These are phyloP conservation scores for Aix galericulata DNA, from an alignment of 2,113 vertebrate species.

Conservation along the genomic window DNA sequence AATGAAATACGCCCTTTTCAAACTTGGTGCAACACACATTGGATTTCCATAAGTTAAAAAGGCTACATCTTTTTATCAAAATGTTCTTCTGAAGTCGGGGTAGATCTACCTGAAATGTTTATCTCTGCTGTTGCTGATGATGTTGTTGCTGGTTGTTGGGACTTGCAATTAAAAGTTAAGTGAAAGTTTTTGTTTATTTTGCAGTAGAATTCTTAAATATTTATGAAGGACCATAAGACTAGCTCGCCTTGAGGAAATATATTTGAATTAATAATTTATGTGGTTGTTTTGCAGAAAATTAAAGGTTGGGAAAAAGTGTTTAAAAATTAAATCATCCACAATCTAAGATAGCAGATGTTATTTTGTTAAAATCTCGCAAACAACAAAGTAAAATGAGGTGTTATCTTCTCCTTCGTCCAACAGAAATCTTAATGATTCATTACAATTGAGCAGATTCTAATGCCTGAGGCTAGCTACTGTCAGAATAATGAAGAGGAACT, in stretches of 20 bases:
- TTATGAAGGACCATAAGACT: slow-evolving; percentile 80
- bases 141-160: slow-evolving; percentile 22
- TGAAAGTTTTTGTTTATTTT: slow-evolving; percentile 84
- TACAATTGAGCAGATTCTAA: slow-evolving; percentile 63
- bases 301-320: slow-evolving; percentile 81
- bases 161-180: slow-evolving; percentile 82
- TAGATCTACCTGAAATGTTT: background rate
- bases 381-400: slow-evolving; percentile 62
- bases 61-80: background rate
- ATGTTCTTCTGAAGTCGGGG: background rate
- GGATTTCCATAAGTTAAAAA: background rate
- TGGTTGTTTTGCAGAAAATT: slow-evolving; percentile 83
- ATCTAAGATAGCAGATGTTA: slow-evolving; percentile 75
- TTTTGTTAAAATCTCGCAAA: slow-evolving; percentile 77
- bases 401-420: slow-evolving; percentile 57
- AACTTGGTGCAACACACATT: background rate
- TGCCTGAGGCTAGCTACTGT: slow-evolving; percentile 55
- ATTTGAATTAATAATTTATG: slow-evolving; percentile 83
- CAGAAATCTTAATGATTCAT: slow-evolving; percentile 70
- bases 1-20: background rate
- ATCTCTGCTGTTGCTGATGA: background rate
- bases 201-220: slow-evolving; percentile 79
- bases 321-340: slow-evolving; percentile 83
- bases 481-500: slow-evolving; percentile 60
- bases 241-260: slow-evolving; percentile 80